Percentiles rank a stretch among this genome's conserved stretches.
phyloP scores from a whole-genome alignment of 2,797 vertebrate genomes.

The Rhynchonycteris naso region DNA sequence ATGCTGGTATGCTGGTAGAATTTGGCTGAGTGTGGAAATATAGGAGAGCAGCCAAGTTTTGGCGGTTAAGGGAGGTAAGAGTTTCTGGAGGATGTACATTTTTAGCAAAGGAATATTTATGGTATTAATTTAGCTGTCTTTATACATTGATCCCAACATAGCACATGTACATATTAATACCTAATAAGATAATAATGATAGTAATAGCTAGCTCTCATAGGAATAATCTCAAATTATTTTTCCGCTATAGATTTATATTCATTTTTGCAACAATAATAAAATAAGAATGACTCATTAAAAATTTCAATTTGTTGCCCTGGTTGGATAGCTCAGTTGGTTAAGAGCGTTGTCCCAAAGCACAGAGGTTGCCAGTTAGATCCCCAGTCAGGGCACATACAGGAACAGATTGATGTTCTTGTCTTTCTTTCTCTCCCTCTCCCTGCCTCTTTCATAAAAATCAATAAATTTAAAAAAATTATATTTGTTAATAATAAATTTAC shows the following conservation, averaged over 20 bases:
- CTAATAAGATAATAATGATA: neutral
- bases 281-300: neutral
- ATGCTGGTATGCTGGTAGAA: neutral
- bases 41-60: neutral
- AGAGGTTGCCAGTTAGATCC: no score
- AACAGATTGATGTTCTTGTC: no score
- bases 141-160: neutral
- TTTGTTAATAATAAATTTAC: neutral
- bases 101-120: neutral
- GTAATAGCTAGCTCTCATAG: neutral
- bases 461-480: no score
- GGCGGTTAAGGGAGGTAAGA: neutral
- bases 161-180: neutral
- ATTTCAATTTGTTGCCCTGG: neutral
- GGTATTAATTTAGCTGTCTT: neutral
- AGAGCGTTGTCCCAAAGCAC: no score
- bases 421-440: no score
- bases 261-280: constrained; percentile 22
- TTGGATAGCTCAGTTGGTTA: no score
- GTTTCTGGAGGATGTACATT: neutral
- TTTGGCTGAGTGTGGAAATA: neutral
- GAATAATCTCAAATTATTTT: neutral
- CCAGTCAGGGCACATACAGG: no score
- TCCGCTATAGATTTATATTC: neutral
- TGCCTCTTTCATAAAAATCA: no score